These are phyloP conservation scores for Pogonocichla stellata DNA, from an alignment of 2,113 vertebrate genomes.

Conservation along the genomic window DNA sequence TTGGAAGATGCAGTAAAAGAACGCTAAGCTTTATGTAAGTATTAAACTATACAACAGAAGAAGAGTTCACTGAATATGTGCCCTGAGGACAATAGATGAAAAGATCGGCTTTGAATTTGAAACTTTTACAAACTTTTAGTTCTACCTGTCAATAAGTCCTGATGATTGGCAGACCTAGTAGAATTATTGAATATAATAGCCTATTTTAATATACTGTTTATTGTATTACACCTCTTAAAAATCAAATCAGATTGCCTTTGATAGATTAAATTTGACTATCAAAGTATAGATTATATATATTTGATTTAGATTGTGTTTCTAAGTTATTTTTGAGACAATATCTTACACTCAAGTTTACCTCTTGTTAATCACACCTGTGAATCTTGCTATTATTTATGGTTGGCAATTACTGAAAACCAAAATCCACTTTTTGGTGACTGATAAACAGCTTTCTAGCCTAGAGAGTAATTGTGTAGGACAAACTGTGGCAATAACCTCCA, in stretches of 20 bases:
- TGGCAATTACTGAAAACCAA: not conserved
- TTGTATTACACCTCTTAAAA: no score
- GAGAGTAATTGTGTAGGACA: not conserved
- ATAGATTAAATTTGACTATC: not conserved
- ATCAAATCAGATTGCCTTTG: no score
- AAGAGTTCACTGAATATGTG: not conserved
- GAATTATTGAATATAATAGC: no score
- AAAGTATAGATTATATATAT: not conserved
- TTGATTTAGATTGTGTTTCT: not conserved
- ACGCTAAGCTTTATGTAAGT: not conserved
- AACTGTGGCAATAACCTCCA: not conserved
- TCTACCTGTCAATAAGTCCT: not conserved
- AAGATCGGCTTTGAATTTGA: not conserved
- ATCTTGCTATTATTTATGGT: not conserved
- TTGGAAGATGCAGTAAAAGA: not conserved
- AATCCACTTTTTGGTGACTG: not conserved
- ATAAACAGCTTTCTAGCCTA: not conserved
- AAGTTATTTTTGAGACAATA: not conserved
- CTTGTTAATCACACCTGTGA: not conserved
- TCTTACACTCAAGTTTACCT: not conserved
- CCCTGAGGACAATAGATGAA: not conserved
- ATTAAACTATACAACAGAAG: not conserved
- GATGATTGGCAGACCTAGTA: no score
- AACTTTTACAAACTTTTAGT: not conserved
- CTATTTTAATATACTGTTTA: no score